These are phyloP conservation scores for Triops cancriformis DNA, from an alignment of 1,140 invertebrate species.

Conservation along the genomic window DNA sequence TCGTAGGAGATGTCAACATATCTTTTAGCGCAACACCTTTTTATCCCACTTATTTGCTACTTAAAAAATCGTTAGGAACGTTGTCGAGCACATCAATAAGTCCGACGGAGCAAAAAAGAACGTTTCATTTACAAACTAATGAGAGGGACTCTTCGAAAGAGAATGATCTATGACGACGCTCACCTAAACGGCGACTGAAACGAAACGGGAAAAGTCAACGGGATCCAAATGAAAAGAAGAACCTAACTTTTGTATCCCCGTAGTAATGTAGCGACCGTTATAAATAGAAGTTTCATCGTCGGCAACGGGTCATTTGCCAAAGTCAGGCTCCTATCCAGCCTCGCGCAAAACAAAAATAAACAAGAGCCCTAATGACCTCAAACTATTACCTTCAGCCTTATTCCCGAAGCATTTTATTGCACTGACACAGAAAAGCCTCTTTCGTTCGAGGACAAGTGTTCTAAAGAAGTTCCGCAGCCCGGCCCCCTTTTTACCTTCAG, in stretches of 20 bases:
- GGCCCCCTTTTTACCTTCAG: too few relatives aligned
- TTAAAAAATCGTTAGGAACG: too few relatives aligned
- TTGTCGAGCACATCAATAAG: background rate
- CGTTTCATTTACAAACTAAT: background rate
- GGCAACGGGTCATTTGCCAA: conserved; percentile 4
- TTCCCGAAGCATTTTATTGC: background rate
- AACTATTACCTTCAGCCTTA: background rate
- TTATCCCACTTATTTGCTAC: too few relatives aligned
- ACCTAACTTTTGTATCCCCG: background rate
- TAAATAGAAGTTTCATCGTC: conserved; percentile 11
- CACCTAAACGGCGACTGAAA: background rate
- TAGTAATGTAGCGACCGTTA: background rate
- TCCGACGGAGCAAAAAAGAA: background rate
- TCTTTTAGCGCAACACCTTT: too few relatives aligned
- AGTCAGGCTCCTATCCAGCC: conserved; percentile 2
- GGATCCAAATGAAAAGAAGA: background rate
- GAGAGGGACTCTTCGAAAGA: background rate
- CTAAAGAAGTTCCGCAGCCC: too few relatives aligned
- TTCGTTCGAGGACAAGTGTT: too few relatives aligned
- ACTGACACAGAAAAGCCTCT: background rate
- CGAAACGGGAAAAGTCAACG: background rate
- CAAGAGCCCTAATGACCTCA: background rate
- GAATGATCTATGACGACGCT: background rate
- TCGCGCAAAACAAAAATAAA: background rate
- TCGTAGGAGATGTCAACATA: too few relatives aligned